Percentiles rank a stretch among this genome's conserved stretches.
These are phyloP conservation scores for Mythimna lalbum DNA, from an alignment of 2,888 invertebrate species.

Conservation along the genomic window DNA sequence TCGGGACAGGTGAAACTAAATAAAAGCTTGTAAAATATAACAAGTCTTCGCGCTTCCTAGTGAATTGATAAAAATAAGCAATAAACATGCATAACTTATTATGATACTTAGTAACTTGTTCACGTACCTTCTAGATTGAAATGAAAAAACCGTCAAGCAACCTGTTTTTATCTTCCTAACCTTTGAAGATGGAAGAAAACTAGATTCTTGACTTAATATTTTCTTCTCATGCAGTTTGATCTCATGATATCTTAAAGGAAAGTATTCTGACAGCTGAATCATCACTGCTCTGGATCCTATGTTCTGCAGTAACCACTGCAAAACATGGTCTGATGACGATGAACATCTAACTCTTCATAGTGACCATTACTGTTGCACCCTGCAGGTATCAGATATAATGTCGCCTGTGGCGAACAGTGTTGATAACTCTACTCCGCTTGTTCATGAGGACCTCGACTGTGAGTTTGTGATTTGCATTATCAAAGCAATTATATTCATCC, in stretches of 20 bases:
- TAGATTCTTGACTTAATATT: slow-evolving; percentile 22
- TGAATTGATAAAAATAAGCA: background rate
- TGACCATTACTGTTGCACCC: background rate
- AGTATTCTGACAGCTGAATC: background rate
- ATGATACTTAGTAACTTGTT: background rate
- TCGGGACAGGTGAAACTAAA: no score
- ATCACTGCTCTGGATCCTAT: background rate
- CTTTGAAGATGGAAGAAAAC: slow-evolving; percentile 15
- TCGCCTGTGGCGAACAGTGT: background rate
- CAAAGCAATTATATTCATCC: no score
- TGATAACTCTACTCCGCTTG: background rate
- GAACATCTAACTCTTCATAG: background rate
- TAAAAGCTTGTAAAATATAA: no score
- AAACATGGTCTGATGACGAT: background rate
- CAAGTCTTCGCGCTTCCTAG: background rate
- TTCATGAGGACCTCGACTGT: background rate
- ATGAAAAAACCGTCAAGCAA: slow-evolving; percentile 32
- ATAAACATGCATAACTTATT: background rate
- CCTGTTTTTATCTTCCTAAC: slow-evolving; percentile 17
- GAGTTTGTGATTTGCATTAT: no score
- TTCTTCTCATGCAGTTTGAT: slow-evolving; percentile 1
- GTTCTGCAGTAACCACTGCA: background rate
- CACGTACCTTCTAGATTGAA: slow-evolving; percentile 28
- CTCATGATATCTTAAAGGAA: background rate
- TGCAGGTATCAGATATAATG: background rate